A percentile compares a stretch with the other conserved stretches of the same genome.
phyloP scores from a whole-genome alignment of 2,113 vertebrate genomes.

The Glaucidium brasilianum region DNA sequence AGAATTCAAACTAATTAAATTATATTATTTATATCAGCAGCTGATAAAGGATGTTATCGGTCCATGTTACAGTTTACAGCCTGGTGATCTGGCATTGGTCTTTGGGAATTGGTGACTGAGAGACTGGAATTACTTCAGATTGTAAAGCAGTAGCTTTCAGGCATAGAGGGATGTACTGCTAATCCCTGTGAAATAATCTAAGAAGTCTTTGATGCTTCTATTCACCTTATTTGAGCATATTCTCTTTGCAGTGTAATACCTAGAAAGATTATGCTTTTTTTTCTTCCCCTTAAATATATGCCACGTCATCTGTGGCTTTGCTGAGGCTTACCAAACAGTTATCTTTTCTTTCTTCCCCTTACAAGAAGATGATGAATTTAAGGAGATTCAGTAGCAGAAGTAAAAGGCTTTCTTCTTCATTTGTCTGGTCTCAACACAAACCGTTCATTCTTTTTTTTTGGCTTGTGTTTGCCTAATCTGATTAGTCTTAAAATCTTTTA shows the following conservation, averaged over 20 bases:
- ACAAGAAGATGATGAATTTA: neutral
- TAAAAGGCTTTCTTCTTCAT: neutral
- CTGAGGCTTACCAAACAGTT: neutral
- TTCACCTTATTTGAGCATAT: neutral
- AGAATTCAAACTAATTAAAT: neutral
- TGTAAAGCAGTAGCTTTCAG: neutral
- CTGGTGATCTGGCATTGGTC: neutral
- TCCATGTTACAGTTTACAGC: neutral
- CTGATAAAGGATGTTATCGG: neutral
- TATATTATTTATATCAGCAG: neutral
- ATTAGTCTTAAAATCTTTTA: neutral
- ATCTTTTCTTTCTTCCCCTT: neutral
- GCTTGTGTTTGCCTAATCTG: neutral
- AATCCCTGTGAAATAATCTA: neutral
- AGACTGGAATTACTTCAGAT: neutral
- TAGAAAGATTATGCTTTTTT: neutral
- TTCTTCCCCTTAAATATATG: neutral
- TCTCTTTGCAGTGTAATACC: neutral
- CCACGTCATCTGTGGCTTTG: neutral
- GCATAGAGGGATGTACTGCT: neutral
- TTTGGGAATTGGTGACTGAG: neutral
- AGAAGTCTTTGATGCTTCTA: neutral
- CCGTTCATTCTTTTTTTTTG: neutral
- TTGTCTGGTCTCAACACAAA: neutral
- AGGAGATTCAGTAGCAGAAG: neutral